A percentile compares a stretch with the other conserved stretches of the same genome.
phyloP scores from a whole-genome alignment of 2,113 vertebrate genomes.

The Phylloscopus trochilus region DNA sequence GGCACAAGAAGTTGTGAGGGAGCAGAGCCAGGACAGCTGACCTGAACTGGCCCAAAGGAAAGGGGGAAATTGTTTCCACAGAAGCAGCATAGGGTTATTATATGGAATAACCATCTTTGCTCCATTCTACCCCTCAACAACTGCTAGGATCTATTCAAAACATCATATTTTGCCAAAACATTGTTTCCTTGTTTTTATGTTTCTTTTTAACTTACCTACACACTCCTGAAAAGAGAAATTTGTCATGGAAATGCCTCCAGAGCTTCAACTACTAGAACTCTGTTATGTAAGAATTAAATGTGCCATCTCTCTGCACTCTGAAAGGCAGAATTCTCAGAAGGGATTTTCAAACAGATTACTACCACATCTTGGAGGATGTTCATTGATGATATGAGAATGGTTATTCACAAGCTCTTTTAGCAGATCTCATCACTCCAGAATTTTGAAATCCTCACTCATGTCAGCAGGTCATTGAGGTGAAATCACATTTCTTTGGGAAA shows the following conservation, averaged over 20 bases:
- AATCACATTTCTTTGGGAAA: neutral
- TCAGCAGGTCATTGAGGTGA: neutral
- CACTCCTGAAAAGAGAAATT: neutral
- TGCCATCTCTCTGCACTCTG: neutral
- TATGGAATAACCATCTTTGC: neutral
- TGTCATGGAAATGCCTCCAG: neutral
- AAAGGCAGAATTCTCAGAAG: neutral
- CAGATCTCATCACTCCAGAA: neutral
- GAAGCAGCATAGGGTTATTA: neutral
- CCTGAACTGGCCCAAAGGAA: neutral
- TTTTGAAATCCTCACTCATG: slow-evolving; percentile 9
- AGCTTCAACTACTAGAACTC: neutral
- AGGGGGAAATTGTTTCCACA: neutral
- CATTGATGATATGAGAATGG: neutral
- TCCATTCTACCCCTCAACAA: neutral
- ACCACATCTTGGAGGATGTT: neutral
- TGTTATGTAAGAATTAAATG: neutral
- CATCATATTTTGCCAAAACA: neutral
- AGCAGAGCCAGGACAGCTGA: neutral
- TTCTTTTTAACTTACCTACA: neutral
- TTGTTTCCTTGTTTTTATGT: neutral
- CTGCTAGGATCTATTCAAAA: neutral
- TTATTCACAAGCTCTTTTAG: neutral
- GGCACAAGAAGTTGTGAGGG: neutral
- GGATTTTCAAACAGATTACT: neutral